phyloP scores from a whole-genome alignment of 2,797 vertebrate genomes.

The Bradypodion pumilum region DNA sequence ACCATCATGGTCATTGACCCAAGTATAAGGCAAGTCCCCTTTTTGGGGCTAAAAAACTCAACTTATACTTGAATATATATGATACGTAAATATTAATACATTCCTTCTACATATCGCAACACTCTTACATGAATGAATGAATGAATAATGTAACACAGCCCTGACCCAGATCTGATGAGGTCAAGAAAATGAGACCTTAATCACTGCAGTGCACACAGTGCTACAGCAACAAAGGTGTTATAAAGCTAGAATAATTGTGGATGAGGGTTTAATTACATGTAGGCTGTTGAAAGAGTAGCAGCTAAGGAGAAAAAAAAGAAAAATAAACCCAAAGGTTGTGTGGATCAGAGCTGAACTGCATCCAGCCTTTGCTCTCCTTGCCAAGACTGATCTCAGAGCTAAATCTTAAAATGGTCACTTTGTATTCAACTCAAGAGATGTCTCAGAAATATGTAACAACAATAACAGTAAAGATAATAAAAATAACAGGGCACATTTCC shows the following conservation, averaged over 20 bases:
- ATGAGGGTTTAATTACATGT: neutral
- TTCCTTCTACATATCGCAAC: too few species aligned
- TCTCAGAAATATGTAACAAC: slow-evolving; percentile 61
- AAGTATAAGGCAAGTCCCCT: too few species aligned
- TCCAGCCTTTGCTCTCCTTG: slow-evolving; percentile 43
- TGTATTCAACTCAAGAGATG: slow-evolving; percentile 67
- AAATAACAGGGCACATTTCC: slow-evolving; percentile 67
- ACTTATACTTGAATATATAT: too few species aligned
- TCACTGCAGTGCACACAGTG: neutral
- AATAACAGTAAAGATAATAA: slow-evolving; percentile 70
- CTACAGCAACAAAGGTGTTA: neutral
- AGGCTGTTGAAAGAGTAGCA: neutral
- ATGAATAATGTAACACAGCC: neutral
- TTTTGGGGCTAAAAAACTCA: too few species aligned
- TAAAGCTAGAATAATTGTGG: neutral
- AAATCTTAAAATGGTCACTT: slow-evolving; percentile 58
- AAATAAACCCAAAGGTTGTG: slow-evolving; percentile 9
- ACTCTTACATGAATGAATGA: too few species aligned
- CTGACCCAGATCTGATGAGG: neutral
- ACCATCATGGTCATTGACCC: too few species aligned
- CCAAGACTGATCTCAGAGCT: slow-evolving; percentile 48
- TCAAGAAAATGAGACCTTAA: neutral
- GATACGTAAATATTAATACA: too few species aligned
- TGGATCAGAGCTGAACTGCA: slow-evolving; percentile 52
- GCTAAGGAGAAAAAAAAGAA: neutral